Evolutionary conservation across 2,888 invertebrate genomes (phyloP), one percentile per base, ranked within the genome.

Genomic region (Automeris io): DNA sequence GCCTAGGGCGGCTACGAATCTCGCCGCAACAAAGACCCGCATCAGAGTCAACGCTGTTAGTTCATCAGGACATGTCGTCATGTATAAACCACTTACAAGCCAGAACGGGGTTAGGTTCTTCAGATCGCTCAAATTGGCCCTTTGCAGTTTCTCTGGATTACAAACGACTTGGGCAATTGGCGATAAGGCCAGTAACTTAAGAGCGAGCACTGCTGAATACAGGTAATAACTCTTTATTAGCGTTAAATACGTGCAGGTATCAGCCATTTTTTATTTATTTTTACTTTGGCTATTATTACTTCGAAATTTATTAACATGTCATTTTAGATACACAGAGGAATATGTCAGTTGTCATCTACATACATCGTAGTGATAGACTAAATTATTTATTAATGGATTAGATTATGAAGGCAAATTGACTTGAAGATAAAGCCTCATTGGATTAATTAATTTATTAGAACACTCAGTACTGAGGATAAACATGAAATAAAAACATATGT

Each of bases 51-150:
- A 18, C 0, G 71, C 61, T 0, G 57, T 52, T 0, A n/a, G 7
- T 2, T 47, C 37, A 8, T 65, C 54, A 0, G 74, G 74, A 0
- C 45, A 45, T 0, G 72, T 75, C 0, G 70, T 75, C 44, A 69
- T 55, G 12, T 73, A 77, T 1, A 76, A 36, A 0, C 54, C 74
- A 6, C 67, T 64, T 0, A 75, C 62, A n/a, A 77, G 37, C 75
- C 76, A 77, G 38, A 76, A 76, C 0, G 75, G 73, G 1, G 68
- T 73, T 8, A 76, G 38, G 32, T 72, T 63, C 56, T 74, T 75
- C 37, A 75, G 40, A 18, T 67, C 70, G 44, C 69, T 72, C 8
- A 74, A 34, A 18, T 64, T 66, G 0, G 74, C 70, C 4, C 72
- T 54, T 18, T 60, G 61, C 0, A 70, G 43, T 33, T 61, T 66